Evolutionary conservation across 2,797 vertebrate genomes (phyloP).

Genomic region (Vireo griseus): DNA sequence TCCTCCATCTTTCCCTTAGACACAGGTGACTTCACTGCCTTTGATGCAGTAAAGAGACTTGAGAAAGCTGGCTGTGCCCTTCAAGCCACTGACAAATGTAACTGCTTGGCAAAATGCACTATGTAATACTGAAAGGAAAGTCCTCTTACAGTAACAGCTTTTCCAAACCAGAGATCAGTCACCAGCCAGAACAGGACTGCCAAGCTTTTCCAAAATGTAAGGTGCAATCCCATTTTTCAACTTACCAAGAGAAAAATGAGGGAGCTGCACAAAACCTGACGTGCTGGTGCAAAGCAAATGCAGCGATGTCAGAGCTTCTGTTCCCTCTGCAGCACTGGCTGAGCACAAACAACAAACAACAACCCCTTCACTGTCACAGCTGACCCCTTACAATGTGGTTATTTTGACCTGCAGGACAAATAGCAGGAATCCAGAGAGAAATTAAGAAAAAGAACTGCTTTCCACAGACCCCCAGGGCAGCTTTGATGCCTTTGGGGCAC

Average conservation of each 20-base stretch:
- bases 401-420: background rate
- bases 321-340: background rate
- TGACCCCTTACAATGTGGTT: background rate
- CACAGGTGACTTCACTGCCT: background rate
- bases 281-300: background rate
- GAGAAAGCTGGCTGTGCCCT: background rate
- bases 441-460: background rate
- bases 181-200: background rate
- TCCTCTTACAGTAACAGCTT: background rate
- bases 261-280: background rate
- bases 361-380: background rate
- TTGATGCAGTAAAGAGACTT: background rate
- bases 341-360: background rate
- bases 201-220: background rate
- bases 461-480: background rate
- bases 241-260: background rate
- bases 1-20: background rate
- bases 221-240: background rate
- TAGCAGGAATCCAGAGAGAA: background rate
- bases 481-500: accelerated
- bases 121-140: background rate
- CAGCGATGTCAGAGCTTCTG: background rate
- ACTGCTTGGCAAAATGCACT: background rate
- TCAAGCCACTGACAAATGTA: background rate
- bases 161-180: background rate